These are phyloP conservation scores for Drosophila sproati DNA, from an alignment of 1,140 invertebrate species.

Conservation along the genomic window DNA sequence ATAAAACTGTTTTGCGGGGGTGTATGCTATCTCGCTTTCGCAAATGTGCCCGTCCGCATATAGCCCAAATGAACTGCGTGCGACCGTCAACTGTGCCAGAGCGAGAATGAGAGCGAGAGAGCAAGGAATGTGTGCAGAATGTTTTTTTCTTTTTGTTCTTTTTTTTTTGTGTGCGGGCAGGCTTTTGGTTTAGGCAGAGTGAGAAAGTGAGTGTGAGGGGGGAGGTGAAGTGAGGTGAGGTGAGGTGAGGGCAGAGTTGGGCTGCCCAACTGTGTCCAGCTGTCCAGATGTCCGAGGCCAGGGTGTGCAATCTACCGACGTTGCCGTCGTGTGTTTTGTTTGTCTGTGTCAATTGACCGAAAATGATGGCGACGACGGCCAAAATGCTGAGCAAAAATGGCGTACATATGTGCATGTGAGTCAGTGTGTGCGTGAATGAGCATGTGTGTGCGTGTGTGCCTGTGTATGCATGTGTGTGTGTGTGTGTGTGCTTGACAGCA, in stretches of 20 bases:
- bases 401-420: conserved; percentile 39
- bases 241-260: background rate
- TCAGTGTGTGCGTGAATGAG: background rate
- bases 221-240: conserved; percentile 9
- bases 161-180: conserved; percentile 9
- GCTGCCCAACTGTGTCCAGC: background rate
- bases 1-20: conserved; percentile 59
- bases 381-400: conserved; percentile 66
- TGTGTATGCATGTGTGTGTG: conserved; percentile 7
- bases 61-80: conserved; percentile 45
- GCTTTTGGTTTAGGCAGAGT: background rate
- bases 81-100: conserved; percentile 1
- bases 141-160: conserved; percentile 18
- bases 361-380: conserved; percentile 73
- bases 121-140: conserved; percentile 40
- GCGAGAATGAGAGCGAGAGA: conserved; percentile 24
- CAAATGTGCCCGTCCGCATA: conserved; percentile 4
- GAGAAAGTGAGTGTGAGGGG: background rate
- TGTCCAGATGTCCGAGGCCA: conserved; percentile 14
- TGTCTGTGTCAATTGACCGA: conserved; percentile 74
- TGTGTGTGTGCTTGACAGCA: conserved; percentile 53
- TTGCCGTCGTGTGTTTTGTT: conserved; percentile 26
- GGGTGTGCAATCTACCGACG: conserved; percentile 39
- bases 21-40: conserved; percentile 54
- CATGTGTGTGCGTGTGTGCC: conserved; percentile 19